These are phyloP conservation scores for Oreochromis tanganicae DNA, from an alignment of 2,113 vertebrate species.

Conservation along the genomic window DNA sequence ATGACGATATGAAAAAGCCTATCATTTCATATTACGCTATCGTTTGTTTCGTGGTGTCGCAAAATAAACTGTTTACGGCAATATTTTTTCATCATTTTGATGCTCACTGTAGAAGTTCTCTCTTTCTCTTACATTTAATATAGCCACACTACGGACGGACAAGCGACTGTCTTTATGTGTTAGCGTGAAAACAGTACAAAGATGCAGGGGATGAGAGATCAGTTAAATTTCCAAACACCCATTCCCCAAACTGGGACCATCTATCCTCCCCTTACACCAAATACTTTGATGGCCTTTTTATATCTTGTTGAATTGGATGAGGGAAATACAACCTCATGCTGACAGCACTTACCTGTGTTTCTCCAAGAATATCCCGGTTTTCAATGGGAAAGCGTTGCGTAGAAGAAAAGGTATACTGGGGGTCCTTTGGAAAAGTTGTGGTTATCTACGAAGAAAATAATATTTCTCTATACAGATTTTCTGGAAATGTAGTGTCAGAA, in stretches of 20 bases:
- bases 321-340: not conserved
- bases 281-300: not conserved
- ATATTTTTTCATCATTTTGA: no score
- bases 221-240: not conserved
- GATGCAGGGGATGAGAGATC: not conserved
- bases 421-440: conserved; percentile 98
- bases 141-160: rapidly evolving
- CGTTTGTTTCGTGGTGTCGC: no score
- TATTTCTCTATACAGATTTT: not conserved
- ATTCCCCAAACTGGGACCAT: not conserved
- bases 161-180: not conserved
- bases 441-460: conserved; percentile 78
- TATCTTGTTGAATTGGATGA: not conserved
- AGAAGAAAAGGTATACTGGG: conserved; percentile 93
- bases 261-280: not conserved
- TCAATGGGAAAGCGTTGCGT: conserved; percentile 92
- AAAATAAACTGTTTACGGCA: no score
- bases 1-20: no score
- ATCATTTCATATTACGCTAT: no score
- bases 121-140: no score
- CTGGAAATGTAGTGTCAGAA: not conserved
- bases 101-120: no score
- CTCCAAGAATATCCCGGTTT: conserved; percentile 90
- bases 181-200: rapidly evolving
- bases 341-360: conserved; percentile 84